Evolutionary conservation across 2,888 invertebrate species (phyloP).

Genomic region (Pycnomerus fuliginosus): DNA sequence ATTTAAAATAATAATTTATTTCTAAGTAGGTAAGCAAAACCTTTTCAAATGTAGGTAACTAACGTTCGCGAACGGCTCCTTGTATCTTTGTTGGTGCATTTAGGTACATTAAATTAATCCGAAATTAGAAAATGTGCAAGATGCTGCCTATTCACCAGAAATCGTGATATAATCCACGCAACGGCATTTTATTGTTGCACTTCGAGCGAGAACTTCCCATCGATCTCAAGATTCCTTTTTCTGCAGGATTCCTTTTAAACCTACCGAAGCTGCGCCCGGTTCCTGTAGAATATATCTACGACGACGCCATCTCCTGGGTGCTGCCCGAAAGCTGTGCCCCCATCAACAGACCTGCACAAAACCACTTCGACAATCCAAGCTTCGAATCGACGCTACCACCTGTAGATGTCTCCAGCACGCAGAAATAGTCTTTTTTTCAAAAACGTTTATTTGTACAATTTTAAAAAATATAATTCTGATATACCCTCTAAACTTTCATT

Average conservation of each 20-base stretch:
- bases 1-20: too few relatives aligned
- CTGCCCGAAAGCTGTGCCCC: constrained; percentile 7
- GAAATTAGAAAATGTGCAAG: too few relatives aligned
- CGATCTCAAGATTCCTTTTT: background rate
- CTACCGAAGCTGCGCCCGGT: constrained; percentile 9
- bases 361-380: constrained; percentile 13
- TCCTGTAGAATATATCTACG: constrained; percentile 17
- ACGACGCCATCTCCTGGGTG: constrained; percentile 28
- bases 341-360: constrained; percentile 1
- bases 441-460: constrained; percentile 36
- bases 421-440: constrained; percentile 19
- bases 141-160: too few relatives aligned
- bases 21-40: too few relatives aligned
- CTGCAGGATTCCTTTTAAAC: constrained; percentile 17
- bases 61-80: too few relatives aligned
- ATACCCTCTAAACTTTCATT: constrained; percentile 17
- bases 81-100: too few relatives aligned
- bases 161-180: too few relatives aligned
- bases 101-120: too few relatives aligned
- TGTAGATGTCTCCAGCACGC: constrained; percentile 1
- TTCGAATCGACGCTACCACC: constrained; percentile 4
- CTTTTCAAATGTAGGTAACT: too few relatives aligned
- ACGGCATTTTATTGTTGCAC: too few relatives aligned
- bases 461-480: constrained; percentile 36
- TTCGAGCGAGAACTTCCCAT: too few relatives aligned